Evolutionary conservation across 2,797 vertebrate genomes (phyloP).

Genomic region (Paratrypauchen microcephalus): DNA sequence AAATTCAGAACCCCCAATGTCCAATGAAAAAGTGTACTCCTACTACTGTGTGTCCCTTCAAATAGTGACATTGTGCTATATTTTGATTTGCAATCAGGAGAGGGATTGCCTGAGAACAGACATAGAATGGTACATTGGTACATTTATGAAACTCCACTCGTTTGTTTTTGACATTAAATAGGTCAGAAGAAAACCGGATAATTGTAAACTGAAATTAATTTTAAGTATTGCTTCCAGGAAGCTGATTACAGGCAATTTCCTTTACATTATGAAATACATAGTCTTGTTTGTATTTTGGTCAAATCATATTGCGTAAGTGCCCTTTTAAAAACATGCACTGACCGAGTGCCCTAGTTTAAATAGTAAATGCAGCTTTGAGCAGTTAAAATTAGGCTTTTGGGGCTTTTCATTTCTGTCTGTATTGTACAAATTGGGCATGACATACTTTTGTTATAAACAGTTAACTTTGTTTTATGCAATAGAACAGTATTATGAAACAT

Average conservation of each 20-base stretch:
- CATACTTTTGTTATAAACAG: not conserved
- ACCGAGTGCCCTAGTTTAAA: not conserved
- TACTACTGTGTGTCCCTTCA: not conserved
- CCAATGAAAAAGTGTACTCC: too few species aligned
- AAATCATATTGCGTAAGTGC: not conserved
- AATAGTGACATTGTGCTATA: not conserved
- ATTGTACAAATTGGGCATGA: not conserved
- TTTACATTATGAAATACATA: not conserved
- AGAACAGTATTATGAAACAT: not conserved
- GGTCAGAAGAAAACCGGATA: constrained; percentile 1
- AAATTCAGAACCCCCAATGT: too few species aligned
- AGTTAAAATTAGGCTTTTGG: not conserved
- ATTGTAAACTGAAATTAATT: not conserved
- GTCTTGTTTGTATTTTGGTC: not conserved
- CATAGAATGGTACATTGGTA: not conserved
- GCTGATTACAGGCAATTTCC: constrained; percentile 5
- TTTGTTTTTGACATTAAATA: not conserved
- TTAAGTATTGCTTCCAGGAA: not conserved
- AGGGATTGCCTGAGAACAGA: not conserved
- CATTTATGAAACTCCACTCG: not conserved
- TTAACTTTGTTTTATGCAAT: not conserved
- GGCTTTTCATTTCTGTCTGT: not conserved
- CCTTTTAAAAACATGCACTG: not conserved
- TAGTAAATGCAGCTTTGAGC: not conserved
- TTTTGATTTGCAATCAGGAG: not conserved